Evolutionary conservation across 2,888 invertebrate species (phyloP).

Genomic region (Imbricaverruca yamaguchii): DNA sequence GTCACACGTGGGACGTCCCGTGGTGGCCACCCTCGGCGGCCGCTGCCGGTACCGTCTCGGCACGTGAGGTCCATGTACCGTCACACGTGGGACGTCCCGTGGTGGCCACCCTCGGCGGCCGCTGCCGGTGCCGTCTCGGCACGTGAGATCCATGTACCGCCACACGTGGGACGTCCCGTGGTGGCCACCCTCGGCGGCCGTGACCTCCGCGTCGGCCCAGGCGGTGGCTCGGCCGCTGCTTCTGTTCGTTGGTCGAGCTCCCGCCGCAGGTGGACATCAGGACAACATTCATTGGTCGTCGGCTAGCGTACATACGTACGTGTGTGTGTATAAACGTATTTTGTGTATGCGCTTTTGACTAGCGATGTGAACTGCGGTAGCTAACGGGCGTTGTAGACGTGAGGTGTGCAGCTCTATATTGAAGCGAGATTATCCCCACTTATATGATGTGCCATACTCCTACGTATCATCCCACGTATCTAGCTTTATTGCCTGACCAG

Average conservation of each 20-base stretch:
- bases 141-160: no score
- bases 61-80: no score
- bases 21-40: no score
- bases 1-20: no score
- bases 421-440: background rate
- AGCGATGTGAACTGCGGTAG: background rate
- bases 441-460: background rate
- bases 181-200: no score
- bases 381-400: background rate
- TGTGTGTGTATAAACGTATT: conserved; percentile 14
- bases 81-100: no score
- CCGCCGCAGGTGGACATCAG: background rate
- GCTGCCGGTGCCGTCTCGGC: no score
- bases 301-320: background rate
- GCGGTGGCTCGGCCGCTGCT: background rate
- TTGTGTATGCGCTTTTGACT: conserved; percentile 5
- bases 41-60: no score
- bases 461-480: background rate
- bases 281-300: background rate
- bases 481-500: background rate
- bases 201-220: no score
- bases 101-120: no score
- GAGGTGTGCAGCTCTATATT: background rate
- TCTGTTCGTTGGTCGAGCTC: background rate
- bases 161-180: no score